These are phyloP conservation scores for Nylanderia fulva DNA, from an alignment of 1,140 invertebrate genomes.

Conservation along the genomic window DNA sequence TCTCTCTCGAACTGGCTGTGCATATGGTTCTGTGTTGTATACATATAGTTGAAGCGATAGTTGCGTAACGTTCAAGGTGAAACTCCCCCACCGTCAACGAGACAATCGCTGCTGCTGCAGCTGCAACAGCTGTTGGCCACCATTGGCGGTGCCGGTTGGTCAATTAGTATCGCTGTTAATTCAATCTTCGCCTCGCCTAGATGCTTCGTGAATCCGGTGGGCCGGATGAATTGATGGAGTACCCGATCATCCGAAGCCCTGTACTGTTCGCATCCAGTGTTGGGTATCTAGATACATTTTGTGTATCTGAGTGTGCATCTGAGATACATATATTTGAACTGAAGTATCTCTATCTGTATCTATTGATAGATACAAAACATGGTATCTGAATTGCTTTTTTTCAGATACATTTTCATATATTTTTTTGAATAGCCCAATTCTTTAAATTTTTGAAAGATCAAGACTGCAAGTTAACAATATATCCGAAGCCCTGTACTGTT, in stretches of 20 bases:
- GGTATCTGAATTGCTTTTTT: no score
- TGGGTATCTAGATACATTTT: no score
- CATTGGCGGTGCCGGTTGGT: constrained; percentile 35
- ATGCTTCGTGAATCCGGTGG: constrained; percentile 3
- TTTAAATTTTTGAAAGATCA: no score
- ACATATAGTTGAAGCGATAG: constrained; percentile 52
- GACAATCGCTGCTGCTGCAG: constrained; percentile 45
- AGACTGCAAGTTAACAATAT: no score
- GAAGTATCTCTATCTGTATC: no score
- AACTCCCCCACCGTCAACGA: constrained; percentile 65
- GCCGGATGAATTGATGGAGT: constrained; percentile 7
- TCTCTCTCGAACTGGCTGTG: constrained; percentile 38
- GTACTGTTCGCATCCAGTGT: constrained; percentile 3
- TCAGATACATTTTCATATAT: no score
- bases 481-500: constrained; percentile 38
- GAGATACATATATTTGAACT: no score
- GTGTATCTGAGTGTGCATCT: no score
- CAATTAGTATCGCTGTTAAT: constrained; percentile 73
- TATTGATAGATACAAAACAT: no score
- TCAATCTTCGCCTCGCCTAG: constrained; percentile 63
- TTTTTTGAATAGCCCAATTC: no score
- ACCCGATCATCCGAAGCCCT: constrained; percentile 34
- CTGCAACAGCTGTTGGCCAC: constrained; percentile 22
- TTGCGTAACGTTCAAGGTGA: constrained; percentile 78
- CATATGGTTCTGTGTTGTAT: constrained; percentile 14